Percentiles rank a stretch among this genome's conserved stretches.
Evolutionary conservation across 1,140 invertebrate genomes (phyloP).

Genomic region (Anastrepha obliqua): DNA sequence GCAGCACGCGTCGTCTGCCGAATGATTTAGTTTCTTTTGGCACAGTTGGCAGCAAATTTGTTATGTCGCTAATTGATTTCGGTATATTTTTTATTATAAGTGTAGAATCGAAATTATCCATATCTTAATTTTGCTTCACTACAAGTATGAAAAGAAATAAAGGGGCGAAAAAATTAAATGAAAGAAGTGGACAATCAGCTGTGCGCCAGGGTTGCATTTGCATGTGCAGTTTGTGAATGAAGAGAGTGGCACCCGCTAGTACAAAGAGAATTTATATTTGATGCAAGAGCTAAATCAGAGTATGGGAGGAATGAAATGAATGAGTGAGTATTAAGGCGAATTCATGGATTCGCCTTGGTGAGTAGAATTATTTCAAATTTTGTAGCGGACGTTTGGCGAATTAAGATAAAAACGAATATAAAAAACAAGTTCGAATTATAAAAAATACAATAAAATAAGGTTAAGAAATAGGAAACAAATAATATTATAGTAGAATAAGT

Average conservation of each 20-base stretch:
- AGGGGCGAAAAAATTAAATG: neutral
- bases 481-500: too few species aligned
- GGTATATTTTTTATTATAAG: constrained; percentile 69
- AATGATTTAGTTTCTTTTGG: constrained; percentile 62
- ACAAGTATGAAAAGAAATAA: neutral
- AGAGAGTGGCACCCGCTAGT: neutral
- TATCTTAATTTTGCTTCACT: neutral
- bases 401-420: too few species aligned
- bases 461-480: too few species aligned
- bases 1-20: constrained; percentile 62
- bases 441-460: too few species aligned
- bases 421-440: too few species aligned
- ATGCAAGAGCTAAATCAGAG: neutral
- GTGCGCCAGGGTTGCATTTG: neutral
- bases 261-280: neutral
- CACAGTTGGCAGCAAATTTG: constrained; percentile 60
- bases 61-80: constrained; percentile 64
- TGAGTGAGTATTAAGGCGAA: too few species aligned
- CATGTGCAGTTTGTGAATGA: neutral
- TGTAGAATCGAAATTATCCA: constrained; percentile 56
- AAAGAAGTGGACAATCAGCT: neutral
- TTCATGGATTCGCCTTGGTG: too few species aligned
- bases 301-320: neutral
- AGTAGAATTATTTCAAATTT: too few species aligned
- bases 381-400: too few species aligned